phyloP scores from a whole-genome alignment of 2,113 vertebrate genomes.

The Pampusana beccarii region DNA sequence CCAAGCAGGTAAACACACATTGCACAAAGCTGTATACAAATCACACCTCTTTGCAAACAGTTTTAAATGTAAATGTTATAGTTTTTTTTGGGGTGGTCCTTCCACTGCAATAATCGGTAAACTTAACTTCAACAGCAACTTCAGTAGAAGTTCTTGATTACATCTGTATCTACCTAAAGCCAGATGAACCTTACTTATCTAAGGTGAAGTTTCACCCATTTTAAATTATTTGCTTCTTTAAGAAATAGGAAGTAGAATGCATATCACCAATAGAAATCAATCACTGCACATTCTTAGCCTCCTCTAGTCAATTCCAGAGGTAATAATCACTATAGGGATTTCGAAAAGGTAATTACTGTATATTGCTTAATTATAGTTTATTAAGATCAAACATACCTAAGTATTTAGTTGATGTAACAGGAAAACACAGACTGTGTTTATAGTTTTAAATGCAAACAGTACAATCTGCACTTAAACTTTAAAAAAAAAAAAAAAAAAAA shows the following conservation, averaged over 20 bases:
- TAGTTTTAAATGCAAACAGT: constrained; percentile 46
- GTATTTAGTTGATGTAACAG: constrained; percentile 46
- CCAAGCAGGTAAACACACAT: neutral
- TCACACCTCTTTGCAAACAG: neutral
- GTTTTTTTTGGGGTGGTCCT: neutral
- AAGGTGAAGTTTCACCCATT: constrained; percentile 44
- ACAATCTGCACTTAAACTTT: neutral
- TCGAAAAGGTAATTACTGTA: constrained; percentile 76
- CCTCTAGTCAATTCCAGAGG: constrained; percentile 64
- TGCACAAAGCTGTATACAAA: neutral
- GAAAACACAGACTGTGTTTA: constrained; percentile 44
- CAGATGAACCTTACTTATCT: constrained; percentile 32
- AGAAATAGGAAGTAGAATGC: constrained; percentile 58
- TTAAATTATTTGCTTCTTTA: constrained; percentile 30
- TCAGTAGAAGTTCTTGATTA: neutral
- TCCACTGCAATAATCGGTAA: neutral
- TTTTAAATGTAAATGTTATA: neutral
- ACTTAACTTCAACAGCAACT: neutral
- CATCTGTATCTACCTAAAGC: constrained; percentile 12
- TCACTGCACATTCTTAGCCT: constrained; percentile 67
- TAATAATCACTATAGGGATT: constrained; percentile 76
- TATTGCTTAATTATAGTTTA: constrained; percentile 70
- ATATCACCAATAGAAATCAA: constrained; percentile 67
- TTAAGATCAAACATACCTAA: constrained; percentile 58
- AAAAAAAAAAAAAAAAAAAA: neutral